Conservation (phyloP, 2,113 vertebrate species). For the Terrapene triunguis region DNA sequence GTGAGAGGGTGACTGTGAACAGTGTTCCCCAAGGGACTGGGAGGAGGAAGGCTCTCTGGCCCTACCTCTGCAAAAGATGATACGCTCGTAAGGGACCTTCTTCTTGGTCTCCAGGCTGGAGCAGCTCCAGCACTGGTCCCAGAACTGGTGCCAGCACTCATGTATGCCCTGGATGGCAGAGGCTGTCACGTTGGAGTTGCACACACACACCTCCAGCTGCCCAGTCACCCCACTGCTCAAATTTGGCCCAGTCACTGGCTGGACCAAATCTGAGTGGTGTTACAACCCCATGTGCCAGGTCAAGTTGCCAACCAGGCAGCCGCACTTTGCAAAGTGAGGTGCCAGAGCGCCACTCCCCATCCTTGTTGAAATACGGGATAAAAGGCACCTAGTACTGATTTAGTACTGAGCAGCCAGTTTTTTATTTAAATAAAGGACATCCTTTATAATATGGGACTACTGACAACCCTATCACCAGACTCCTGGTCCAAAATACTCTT, state of each 20-base stretch:
- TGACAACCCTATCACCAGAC: no score
- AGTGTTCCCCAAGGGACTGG: neutral
- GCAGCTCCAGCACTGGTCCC: conserved; percentile 94
- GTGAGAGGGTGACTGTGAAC: no score
- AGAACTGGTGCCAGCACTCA: conserved; percentile 92
- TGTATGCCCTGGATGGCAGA: conserved; percentile 94
- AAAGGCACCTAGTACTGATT: neutral
- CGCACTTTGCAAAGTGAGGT: no score
- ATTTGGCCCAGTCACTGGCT: no score
- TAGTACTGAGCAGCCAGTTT: neutral
- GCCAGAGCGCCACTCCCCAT: neutral
- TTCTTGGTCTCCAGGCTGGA: conserved; percentile 94
- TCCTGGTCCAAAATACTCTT: no score
- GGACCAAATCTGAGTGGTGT: no score
- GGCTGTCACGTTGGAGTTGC: conserved; percentile 90
- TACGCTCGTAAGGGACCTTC: conserved; percentile 90
- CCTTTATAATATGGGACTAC: neutral
- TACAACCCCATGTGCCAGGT: no score
- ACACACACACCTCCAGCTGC: conserved; percentile 91
- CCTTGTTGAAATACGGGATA: neutral
- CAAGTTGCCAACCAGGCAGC: no score
- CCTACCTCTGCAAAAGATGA: conserved; percentile 91
- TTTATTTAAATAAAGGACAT: neutral
- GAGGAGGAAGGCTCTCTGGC: neutral
- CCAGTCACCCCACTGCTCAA: no score